These are phyloP conservation scores for Caenorhabditis brenneri DNA, from an alignment of 1,140 invertebrate genomes.

Conservation along the genomic window DNA sequence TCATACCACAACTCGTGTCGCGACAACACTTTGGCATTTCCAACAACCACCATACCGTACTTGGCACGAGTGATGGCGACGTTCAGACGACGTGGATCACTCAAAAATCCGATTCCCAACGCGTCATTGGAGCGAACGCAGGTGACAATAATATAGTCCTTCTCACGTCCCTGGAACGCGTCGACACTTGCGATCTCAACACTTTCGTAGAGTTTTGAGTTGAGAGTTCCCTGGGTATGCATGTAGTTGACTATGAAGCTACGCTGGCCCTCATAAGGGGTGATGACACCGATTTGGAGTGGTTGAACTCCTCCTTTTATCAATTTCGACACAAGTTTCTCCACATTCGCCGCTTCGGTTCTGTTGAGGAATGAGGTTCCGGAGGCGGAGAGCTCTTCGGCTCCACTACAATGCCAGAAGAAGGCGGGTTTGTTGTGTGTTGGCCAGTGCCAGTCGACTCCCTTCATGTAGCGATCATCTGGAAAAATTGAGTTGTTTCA, in stretches of 20 bases:
- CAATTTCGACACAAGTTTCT: conserved; percentile 80
- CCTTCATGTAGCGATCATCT: conserved; percentile 86
- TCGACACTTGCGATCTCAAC: conserved; percentile 99
- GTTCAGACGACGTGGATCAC: conserved; percentile 94
- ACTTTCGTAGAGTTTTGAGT: conserved; percentile 95
- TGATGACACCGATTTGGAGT: conserved; percentile 99
- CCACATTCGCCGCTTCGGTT: conserved; percentile 96
- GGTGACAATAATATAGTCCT: conserved; percentile 92
- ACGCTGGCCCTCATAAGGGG: conserved; percentile 95
- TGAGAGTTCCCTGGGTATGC: conserved; percentile 93
- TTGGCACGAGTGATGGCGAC: conserved; percentile 96
- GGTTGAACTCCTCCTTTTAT: conserved; percentile 79
- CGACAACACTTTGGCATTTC: conserved; percentile 94
- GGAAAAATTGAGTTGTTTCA: no score
- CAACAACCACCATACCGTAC: conserved; percentile 95
- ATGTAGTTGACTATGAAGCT: conserved; percentile 97
- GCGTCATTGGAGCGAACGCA: conserved; percentile 89
- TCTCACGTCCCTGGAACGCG: conserved; percentile 88
- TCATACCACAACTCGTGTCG: conserved; percentile 98
- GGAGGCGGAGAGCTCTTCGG: conserved; percentile 96
- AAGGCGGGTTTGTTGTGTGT: conserved; percentile 95
- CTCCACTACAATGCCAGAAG: conserved; percentile 92
- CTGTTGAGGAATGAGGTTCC: conserved; percentile 97
- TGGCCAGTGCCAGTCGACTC: conserved; percentile 97
- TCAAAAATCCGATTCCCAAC: conserved; percentile 91